Percentiles rank a stretch among this genome's conserved stretches.
Evolutionary conservation across 2,113 vertebrate species (phyloP).

Genomic region (Xiphias gladius): DNA sequence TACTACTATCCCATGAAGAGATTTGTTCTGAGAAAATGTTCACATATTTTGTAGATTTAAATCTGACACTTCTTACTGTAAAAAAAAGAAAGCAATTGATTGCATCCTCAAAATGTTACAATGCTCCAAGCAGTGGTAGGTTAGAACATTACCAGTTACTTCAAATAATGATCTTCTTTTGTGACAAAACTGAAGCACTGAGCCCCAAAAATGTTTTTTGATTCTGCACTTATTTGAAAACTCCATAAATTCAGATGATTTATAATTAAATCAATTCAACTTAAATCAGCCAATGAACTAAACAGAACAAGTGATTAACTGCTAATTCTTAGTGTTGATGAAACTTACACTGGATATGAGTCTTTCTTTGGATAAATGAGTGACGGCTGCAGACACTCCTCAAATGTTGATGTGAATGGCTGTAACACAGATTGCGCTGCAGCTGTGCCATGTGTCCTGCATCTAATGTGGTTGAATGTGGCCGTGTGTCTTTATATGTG

Average conservation of each 20-base stretch:
- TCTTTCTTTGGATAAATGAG: slow-evolving; percentile 39
- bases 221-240: slow-evolving; percentile 5
- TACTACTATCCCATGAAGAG: not conserved
- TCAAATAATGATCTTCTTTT: slow-evolving; percentile 11
- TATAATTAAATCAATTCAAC: slow-evolving; percentile 17
- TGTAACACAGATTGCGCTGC: slow-evolving; percentile 49
- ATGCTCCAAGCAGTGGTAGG: not conserved
- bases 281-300: slow-evolving; percentile 31
- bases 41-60: slow-evolving; percentile 8
- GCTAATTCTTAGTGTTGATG: slow-evolving; percentile 21
- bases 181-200: slow-evolving; percentile 13
- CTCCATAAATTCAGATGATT: slow-evolving; percentile 1
- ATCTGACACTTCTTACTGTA: not conserved
- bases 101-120: slow-evolving; percentile 1
- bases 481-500: slow-evolving; percentile 35
- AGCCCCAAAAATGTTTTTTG: slow-evolving; percentile 2
- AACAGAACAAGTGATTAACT: slow-evolving; percentile 29
- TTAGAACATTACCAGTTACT: not conserved
- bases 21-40: slow-evolving; percentile 21
- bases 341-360: slow-evolving; percentile 26
- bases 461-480: slow-evolving; percentile 37
- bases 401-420: slow-evolving; percentile 49
- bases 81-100: not conserved
- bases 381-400: slow-evolving; percentile 44
- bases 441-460: slow-evolving; percentile 72